phyloP scores from a whole-genome alignment of 2,888 invertebrate species.

The Drosophila acutilabella region DNA sequence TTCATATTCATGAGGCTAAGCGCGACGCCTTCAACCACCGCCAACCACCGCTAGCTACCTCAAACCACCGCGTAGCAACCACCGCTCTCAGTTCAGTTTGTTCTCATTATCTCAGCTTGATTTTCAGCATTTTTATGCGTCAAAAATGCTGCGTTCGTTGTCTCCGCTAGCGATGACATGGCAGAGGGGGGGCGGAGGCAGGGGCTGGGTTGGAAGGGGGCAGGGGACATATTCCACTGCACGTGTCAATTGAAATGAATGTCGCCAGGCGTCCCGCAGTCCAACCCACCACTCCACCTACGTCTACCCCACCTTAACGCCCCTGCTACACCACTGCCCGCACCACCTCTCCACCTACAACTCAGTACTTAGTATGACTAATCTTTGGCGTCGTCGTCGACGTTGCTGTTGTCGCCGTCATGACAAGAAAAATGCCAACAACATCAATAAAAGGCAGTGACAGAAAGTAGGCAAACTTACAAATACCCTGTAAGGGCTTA shows the following conservation, averaged over 20 bases:
- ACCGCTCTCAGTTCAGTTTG: constrained; percentile 8
- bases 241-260: constrained; percentile 83
- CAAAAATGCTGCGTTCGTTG: constrained; percentile 66
- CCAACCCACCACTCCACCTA: constrained; percentile 34
- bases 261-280: constrained; percentile 72
- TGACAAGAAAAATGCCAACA: constrained; percentile 53
- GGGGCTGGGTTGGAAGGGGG: neutral
- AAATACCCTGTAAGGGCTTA: constrained; percentile 19
- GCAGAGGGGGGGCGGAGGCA: constrained; percentile 1
- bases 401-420: constrained; percentile 44
- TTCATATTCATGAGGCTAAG: constrained; percentile 73
- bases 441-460: constrained; percentile 22
- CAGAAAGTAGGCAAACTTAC: neutral
- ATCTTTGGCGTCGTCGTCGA: constrained; percentile 68
- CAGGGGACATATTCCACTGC: constrained; percentile 63
- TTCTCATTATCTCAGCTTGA: constrained; percentile 68
- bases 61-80: neutral
- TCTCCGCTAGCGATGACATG: constrained; percentile 29
- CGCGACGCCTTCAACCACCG: constrained; percentile 8
- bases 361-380: constrained; percentile 71
- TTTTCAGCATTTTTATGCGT: constrained; percentile 76
- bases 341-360: constrained; percentile 7
- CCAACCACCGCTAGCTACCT: constrained; percentile 12
- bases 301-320: neutral
- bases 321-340: neutral